Conservation (phyloP, 2,888 invertebrate species). For the Ennomos erosarius region DNA sequence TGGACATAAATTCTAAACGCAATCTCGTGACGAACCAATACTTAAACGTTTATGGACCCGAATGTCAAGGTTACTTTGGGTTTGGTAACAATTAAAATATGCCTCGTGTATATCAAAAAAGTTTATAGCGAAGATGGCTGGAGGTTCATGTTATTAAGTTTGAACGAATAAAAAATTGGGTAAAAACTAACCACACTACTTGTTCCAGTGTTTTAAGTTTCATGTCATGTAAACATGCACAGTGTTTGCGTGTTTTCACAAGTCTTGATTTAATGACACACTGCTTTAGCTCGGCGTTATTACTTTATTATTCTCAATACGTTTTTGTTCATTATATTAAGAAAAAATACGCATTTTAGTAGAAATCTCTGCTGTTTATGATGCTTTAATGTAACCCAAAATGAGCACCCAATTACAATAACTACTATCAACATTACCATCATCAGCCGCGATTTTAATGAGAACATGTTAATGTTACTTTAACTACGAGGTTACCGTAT, state of each 20-base stretch:
- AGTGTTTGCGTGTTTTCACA: not conserved
- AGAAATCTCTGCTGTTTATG: not conserved
- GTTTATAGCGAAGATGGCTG: not conserved
- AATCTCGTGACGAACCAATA: conserved; percentile 3
- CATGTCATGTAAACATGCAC: not conserved
- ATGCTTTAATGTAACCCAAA: conserved; percentile 16
- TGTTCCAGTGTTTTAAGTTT: not conserved
- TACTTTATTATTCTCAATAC: too few species aligned
- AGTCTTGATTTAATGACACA: too few species aligned
- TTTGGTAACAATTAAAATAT: conserved; percentile 8
- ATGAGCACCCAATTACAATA: conserved; percentile 15
- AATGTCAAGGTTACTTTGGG: conserved; percentile 42
- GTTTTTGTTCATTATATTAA: too few species aligned
- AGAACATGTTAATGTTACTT: conserved; percentile 18
- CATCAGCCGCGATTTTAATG: conserved; percentile 1
- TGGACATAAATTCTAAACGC: conserved; percentile 10
- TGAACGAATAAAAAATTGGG: conserved; percentile 2
- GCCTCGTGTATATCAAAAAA: not conserved
- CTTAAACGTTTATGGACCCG: conserved; percentile 29
- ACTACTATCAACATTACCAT: conserved; percentile 9
- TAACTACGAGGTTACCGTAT: conserved; percentile 16
- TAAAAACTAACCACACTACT: too few species aligned
- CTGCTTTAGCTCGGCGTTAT: too few species aligned
- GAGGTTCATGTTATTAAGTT: not conserved
- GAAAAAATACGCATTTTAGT: too few species aligned